Conservation (phyloP, 2,888 invertebrate genomes). For the Agonopterix subpropinquella region DNA sequence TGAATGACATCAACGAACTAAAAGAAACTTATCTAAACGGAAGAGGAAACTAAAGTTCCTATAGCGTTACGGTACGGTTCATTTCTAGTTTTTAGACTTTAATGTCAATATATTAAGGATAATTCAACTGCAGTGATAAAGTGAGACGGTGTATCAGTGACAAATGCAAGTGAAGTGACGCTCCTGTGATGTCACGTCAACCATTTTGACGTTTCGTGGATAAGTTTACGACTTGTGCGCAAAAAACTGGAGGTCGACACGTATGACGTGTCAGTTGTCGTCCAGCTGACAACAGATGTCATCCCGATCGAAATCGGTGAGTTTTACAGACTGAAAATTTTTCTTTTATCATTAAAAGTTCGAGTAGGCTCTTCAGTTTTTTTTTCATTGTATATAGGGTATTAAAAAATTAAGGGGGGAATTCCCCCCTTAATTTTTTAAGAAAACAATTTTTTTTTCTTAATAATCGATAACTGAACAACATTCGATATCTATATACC, state of each 20-base stretch:
- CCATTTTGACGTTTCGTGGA: constrained; percentile 23
- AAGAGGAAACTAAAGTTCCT: constrained; percentile 11
- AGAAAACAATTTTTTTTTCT: too few species aligned
- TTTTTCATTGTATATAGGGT: too few species aligned
- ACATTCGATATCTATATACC: too few species aligned
- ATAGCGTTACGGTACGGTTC: constrained; percentile 2
- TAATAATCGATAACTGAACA: too few species aligned
- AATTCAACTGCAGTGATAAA: not conserved
- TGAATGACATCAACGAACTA: constrained; percentile 5
- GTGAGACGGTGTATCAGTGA: constrained; percentile 1
- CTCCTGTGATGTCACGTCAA: constrained; percentile 34
- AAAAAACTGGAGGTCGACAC: constrained; percentile 72
- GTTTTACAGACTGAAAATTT: constrained; percentile 17
- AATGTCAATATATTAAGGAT: not conserved
- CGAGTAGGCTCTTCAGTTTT: too few species aligned
- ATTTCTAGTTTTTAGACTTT: not conserved
- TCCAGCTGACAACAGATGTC: constrained; percentile 75
- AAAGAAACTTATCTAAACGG: constrained; percentile 8
- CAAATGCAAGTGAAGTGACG: constrained; percentile 2
- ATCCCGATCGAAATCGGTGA: constrained; percentile 64
- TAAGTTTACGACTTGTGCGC: constrained; percentile 15
- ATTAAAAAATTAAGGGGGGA: too few species aligned
- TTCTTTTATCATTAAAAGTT: too few species aligned
- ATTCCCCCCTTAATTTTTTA: too few species aligned
- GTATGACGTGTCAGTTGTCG: constrained; percentile 72